These are phyloP conservation scores for Chionis minor DNA, from an alignment of 2,113 vertebrate genomes.

Conservation along the genomic window DNA sequence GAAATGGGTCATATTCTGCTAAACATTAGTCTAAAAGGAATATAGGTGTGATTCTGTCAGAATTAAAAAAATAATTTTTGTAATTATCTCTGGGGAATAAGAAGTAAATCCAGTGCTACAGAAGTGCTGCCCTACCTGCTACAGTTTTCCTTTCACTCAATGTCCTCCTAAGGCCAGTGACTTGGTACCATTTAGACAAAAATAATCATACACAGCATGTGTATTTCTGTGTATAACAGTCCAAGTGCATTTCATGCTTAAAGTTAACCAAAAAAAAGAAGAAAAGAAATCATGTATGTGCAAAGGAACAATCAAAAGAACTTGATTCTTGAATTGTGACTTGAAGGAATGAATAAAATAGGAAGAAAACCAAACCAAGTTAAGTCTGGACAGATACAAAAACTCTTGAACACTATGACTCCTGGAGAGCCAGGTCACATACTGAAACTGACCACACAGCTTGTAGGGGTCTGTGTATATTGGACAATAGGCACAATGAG, in stretches of 20 bases:
- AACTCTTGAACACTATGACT: rapidly evolving
- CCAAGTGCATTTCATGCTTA: neutral
- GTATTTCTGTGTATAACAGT: neutral
- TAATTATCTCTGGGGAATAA: neutral
- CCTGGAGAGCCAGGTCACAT: neutral
- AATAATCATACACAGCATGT: neutral
- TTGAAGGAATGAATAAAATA: neutral
- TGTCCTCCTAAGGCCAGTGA: neutral
- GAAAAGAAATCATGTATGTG: neutral
- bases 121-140: neutral
- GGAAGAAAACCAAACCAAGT: neutral
- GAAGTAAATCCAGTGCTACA: neutral
- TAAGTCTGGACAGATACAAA: neutral
- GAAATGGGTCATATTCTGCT: neutral
- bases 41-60: neutral
- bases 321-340: neutral
- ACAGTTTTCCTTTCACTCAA: neutral
- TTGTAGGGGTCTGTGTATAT: neutral
- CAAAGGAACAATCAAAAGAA: neutral
- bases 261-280: neutral
- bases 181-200: neutral
- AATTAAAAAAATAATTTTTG: neutral
- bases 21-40: neutral
- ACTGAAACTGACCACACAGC: neutral
- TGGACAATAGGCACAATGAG: neutral